Base-by-base conservation (phyloP, 2,888 invertebrate species). In the Phyto melanocephala region DNA sequence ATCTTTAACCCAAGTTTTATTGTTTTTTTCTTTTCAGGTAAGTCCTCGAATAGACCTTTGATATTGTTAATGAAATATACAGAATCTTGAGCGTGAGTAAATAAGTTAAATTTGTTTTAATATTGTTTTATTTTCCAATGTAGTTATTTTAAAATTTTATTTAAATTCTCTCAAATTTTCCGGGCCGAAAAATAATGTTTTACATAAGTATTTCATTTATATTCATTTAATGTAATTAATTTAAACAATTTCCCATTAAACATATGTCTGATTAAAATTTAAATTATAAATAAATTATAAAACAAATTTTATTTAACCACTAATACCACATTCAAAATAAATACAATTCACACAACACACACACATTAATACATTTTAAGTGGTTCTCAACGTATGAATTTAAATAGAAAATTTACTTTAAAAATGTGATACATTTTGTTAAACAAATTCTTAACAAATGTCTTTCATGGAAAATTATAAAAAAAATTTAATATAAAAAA, bases 251-350 rank as follows among this genome's bases (percentile, higher is more conserved):
- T 8, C 50, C 15, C 1, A 70, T 1, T n/a, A 42, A 45, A 40
- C 60, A 60, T 72, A 54, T 45, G 22, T 37, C n/a, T 47, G 17
- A 50, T 62, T 62, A 17, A 67, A 75, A 50, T 40, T 35, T 28
- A 56, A 67, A 58, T 62, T 74, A 35, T 15, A 71, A 60, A 71
- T 35, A 68, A 77, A 77, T 68, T 60, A 75, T 67, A 33, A 33
- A 33, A 56, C 35, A 40, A 50, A 77, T 68, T 50, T 40, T 8
- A 11, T 11, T 11, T 11, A 68, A 60, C 76, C 76, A 68, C 68
- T 52, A 68, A 65, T 42, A 42, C 76, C 76, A 62, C 68, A 77
- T 42, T 35, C 24, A 50, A 60, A 68, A 60, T 45, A 62, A 60
- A 22, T 28, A 58, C 35, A 13, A 47, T 56, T 58, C 5, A 45